A percentile compares a stretch with the other conserved stretches of the same genome.
Conservation (phyloP, 2,113 vertebrate species). For the Paracyprichromis sp. region DNA sequence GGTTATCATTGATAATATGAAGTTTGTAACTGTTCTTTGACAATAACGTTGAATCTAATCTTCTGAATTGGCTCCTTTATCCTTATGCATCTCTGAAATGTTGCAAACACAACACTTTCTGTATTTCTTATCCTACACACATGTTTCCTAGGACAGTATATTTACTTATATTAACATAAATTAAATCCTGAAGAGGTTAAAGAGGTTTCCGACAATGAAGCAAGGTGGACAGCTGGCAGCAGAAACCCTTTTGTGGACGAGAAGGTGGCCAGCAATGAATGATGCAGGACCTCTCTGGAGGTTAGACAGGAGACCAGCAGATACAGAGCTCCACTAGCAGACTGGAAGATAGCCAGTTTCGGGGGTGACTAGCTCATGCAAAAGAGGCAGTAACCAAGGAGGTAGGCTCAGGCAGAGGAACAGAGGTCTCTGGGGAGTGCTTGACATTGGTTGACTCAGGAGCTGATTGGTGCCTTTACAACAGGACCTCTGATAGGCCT, state of each 20-base stretch:
- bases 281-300: neutral
- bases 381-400: neutral
- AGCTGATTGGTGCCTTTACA: neutral
- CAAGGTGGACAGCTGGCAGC: neutral
- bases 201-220: fast-evolving
- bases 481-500: fast-evolving
- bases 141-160: fast-evolving
- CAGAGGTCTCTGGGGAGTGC: fast-evolving
- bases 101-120: neutral
- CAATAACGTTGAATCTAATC: neutral
- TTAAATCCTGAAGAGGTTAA: neutral
- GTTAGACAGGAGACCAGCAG: neutral
- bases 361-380: fast-evolving
- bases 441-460: neutral
- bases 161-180: neutral
- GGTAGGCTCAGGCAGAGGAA: neutral
- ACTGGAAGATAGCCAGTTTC: neutral
- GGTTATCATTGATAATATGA: fast-evolving
- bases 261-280: neutral
- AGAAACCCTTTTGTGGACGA: neutral
- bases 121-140: neutral
- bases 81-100: neutral
- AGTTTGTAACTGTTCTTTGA: fast-evolving
- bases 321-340: neutral
- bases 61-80: neutral